These are phyloP conservation scores for Drosophila jambulina DNA, from an alignment of 1,140 invertebrate genomes.

Conservation along the genomic window DNA sequence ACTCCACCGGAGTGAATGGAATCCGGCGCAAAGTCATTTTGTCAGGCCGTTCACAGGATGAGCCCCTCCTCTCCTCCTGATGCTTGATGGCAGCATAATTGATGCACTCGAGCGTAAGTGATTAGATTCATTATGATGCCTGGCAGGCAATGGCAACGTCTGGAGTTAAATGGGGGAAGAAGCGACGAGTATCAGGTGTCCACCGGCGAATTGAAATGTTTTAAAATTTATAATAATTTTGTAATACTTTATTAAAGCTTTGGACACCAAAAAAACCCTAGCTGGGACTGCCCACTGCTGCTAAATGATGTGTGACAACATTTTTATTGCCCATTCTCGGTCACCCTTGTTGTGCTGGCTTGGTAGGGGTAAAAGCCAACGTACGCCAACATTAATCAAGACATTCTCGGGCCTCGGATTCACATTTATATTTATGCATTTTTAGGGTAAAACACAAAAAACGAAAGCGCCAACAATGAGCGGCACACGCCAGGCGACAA, in stretches of 20 bases:
- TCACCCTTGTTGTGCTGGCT: not conserved
- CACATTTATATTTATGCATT: conserved; percentile 71
- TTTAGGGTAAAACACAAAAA: conserved; percentile 70
- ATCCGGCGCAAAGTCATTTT: conserved; percentile 52
- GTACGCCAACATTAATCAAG: conserved; percentile 82
- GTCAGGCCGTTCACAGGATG: conserved; percentile 37
- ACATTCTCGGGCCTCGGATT: conserved; percentile 56
- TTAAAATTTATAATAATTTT: conserved; percentile 47
- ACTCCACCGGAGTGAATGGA: conserved; percentile 31
- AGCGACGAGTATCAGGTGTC: conserved; percentile 62
- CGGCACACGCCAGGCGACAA: conserved; percentile 79
- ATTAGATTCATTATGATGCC: conserved; percentile 85
- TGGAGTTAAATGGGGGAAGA: not conserved
- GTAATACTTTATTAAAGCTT: conserved; percentile 10
- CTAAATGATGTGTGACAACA: conserved; percentile 80
- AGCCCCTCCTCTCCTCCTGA: conserved; percentile 36
- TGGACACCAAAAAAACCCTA: not conserved
- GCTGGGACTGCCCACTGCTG: conserved; percentile 32
- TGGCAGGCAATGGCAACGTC: conserved; percentile 67
- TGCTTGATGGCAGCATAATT: conserved; percentile 84
- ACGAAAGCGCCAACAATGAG: conserved; percentile 54
- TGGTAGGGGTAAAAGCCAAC: conserved; percentile 74
- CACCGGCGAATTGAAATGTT: conserved; percentile 38
- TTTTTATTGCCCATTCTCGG: conserved; percentile 65
- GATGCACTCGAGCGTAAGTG: conserved; percentile 85